Conservation (phyloP, 2,888 invertebrate genomes). For the Amblyteles armatorius region DNA sequence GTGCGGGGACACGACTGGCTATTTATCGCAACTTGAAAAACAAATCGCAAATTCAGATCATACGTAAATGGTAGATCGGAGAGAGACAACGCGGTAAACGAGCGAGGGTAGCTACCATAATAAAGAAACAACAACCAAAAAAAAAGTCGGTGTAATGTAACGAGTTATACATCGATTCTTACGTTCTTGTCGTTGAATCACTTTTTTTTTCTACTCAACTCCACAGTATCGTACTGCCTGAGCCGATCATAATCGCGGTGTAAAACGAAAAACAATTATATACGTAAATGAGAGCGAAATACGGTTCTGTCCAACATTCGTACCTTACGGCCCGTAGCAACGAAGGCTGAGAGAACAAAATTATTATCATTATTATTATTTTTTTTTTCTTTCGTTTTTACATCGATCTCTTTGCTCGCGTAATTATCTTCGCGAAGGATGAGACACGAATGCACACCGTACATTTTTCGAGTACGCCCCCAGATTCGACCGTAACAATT, state of each 20-base stretch:
- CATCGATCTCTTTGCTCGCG: neutral
- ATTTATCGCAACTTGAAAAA: conserved; percentile 61
- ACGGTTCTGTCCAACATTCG: conserved; percentile 52
- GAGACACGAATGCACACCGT: conserved; percentile 13
- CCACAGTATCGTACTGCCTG: conserved; percentile 13
- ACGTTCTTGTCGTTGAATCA: conserved; percentile 55
- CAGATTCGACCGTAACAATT: neutral
- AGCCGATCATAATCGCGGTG: conserved; percentile 39
- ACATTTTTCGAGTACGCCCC: neutral
- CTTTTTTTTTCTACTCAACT: conserved; percentile 24
- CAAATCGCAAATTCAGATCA: conserved; percentile 65
- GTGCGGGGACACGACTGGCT: conserved; percentile 57
- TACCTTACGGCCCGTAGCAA: conserved; percentile 37
- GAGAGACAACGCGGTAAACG: conserved; percentile 40
- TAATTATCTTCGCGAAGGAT: neutral
- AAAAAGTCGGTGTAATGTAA: conserved; percentile 62
- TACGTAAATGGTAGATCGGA: conserved; percentile 61
- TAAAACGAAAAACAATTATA: conserved; percentile 39
- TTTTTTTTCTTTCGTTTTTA: neutral
- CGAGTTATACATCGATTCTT: conserved; percentile 63
- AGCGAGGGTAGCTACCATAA: conserved; percentile 54
- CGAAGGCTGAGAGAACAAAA: conserved; percentile 7
- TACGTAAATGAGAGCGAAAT: conserved; percentile 53
- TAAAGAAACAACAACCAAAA: conserved; percentile 21
- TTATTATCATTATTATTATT: neutral